Base-by-base conservation (phyloP, 2,888 invertebrate genomes). In the Eurois occulta region DNA sequence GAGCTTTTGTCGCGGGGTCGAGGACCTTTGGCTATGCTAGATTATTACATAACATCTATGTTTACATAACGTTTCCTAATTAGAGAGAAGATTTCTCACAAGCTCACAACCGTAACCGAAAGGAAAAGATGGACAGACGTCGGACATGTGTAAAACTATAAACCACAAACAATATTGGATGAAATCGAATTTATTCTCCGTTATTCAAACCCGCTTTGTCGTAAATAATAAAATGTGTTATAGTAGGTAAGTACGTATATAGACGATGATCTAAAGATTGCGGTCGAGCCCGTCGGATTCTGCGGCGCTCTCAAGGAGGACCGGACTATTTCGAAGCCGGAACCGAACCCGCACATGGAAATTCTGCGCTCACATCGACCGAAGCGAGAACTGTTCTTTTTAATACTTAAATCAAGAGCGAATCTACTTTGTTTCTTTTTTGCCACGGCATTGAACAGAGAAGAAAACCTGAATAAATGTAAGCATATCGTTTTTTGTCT, bases 271-370 rank as follows among this genome's bases (percentile, higher is more conserved):
- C 94, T 93, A 95, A 93, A 93, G 94, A 94, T 93, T 94, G 94
- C 90, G 91, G 91, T 90, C 91, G 91, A 86, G 91, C 89, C 91
- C 91, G 92, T 92, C 93, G 91, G 91, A 91, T 91, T 92, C 92
- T 91, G 91, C 90, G 90, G 86, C 91, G 91, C 90, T 91, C 93
- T 96, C 96, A 96, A 96, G 96, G 96, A 94, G 95, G 96, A 96
- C 96, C 93, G 93, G 96, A 86, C 94, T 93, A 94, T 96, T 95
- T 92, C 92, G 93, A 91, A 95, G 95, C 96, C 96, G 96, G 96
- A 96, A 96, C 95, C 91, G 90, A 91, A 89, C 90, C 90, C 74
- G 90, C 91, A 91, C 91, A 90, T 93, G 94, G 93, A 93, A 92
- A 92, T 90, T 91, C 90, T 93, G 90, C 91, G 92, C 91, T 90